A percentile compares a stretch with the other conserved stretches of the same genome.
These are phyloP conservation scores for Rhinolophus sinicus DNA, from an alignment of 2,113 vertebrate species.

Conservation along the genomic window DNA sequence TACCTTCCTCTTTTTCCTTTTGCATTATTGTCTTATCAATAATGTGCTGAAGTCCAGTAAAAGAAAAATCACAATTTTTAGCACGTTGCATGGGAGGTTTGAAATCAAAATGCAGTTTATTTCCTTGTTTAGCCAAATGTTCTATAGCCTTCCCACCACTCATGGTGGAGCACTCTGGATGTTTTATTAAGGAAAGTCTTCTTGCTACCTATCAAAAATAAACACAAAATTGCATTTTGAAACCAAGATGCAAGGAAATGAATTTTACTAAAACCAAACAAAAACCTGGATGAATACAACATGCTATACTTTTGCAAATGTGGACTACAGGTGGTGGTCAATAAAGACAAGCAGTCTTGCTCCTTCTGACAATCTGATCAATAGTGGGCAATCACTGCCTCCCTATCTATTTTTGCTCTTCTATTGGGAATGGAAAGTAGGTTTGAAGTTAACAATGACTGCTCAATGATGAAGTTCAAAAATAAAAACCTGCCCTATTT, in stretches of 20 bases:
- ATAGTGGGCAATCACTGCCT: not conserved
- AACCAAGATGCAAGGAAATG: not conserved
- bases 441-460: not conserved
- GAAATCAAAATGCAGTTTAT: conserved; percentile 83
- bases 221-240: conserved; percentile 1
- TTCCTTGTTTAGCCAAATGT: conserved; percentile 89
- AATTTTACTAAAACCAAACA: not conserved
- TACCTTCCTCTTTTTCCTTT: conserved; percentile 95
- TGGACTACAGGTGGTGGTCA: not conserved
- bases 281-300: not conserved
- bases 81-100: conserved; percentile 88
- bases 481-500: not conserved
- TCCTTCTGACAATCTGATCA: not conserved
- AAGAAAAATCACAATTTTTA: conserved; percentile 94
- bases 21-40: conserved; percentile 84
- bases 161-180: conserved; percentile 88
- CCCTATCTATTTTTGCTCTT: not conserved
- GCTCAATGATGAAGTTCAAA: not conserved
- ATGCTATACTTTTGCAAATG: not conserved
- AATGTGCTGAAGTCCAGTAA: conserved; percentile 90
- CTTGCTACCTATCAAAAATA: conserved; percentile 90
- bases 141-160: conserved; percentile 95
- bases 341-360: not conserved
- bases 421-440: not conserved
- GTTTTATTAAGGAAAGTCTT: conserved; percentile 91